Evolutionary conservation across 1,140 invertebrate genomes (phyloP), one percentile per base, ranked within the genome.

Genomic region (Vanessa tameamea): DNA sequence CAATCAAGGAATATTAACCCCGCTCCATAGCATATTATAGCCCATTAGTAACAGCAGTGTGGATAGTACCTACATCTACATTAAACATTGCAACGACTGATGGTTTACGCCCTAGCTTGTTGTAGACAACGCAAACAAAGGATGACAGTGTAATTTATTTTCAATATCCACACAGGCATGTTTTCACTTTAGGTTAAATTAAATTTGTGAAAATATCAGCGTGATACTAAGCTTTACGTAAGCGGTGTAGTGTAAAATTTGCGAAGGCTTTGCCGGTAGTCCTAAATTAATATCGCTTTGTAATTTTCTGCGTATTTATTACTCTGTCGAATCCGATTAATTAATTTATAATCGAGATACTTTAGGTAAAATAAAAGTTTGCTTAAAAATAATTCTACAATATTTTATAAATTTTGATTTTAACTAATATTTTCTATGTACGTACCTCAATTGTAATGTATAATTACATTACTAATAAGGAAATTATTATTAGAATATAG

Each of bases 131-230:
- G 71, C 64, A 73, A 73, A 73, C 71, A 73, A 67, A 50, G 64
- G 64, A 57, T 67, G 64, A 61, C 64, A 43, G 43, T 7, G 51
- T 73, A 73, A 73, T 73, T 73, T 67, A 66, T 67, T 73, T 73
- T 73, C 71, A 73, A 73, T 73, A 73, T 73, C 47, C 64, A 67
- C 53, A 59, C 20, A 73, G 53, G 20, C 64, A 72, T 59, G 64
- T 73, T 37, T 61, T 23, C 71, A 20, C 64, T 73, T 61, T 47
- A 8, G 51, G 67, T 59, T n/a, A 69, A 69, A 69, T 69, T 69
- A 69, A 69, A 69, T 23, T 69, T 59, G 55, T 59, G 53, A 69
- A 69, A 69, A 61, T n/a, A 20, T 37, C 26, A 59, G 12, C 16
- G 12, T 59, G 8, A 51, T 64, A 64, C 61, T 64, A 64, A 64